phyloP scores from a whole-genome alignment of 2,113 vertebrate species.

The Bostrychus sinensis region DNA sequence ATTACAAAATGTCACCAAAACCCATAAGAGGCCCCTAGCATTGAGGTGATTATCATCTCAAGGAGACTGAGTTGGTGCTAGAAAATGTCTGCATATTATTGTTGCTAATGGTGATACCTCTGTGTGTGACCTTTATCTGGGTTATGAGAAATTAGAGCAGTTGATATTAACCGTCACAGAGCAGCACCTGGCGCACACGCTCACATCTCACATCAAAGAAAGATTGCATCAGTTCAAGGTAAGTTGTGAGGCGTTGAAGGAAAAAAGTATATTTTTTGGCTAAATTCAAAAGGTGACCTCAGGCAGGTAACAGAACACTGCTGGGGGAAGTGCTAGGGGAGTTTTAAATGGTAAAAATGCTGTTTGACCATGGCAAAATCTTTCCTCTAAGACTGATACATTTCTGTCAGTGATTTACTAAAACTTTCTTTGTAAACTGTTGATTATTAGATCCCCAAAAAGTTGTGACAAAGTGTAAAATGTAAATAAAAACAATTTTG shows the following conservation, averaged over 20 bases:
- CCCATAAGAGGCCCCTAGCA: background rate
- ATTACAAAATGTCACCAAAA: conserved; percentile 17
- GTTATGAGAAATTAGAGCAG: conserved; percentile 25
- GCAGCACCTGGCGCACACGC: conserved; percentile 7
- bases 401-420: too few relatives aligned
- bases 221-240: conserved; percentile 8
- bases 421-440: too few relatives aligned
- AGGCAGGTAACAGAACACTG: conserved; percentile 15
- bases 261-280: conserved; percentile 16
- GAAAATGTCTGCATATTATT: conserved; percentile 18
- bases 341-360: conserved; percentile 39
- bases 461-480: too few relatives aligned
- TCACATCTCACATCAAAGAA: background rate
- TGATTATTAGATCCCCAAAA: too few relatives aligned
- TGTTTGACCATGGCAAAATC: conserved; percentile 26
- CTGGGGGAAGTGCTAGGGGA: conserved; percentile 1
- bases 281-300: conserved; percentile 42
- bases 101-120: conserved; percentile 17
- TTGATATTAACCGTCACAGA: conserved; percentile 29
- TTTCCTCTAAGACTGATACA: too few relatives aligned
- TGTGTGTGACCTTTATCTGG: conserved; percentile 27
- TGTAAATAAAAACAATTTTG: too few relatives aligned
- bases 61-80: background rate
- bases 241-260: conserved; percentile 24
- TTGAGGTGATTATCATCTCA: conserved; percentile 10